Evolutionary conservation across 2,888 invertebrate species (phyloP).

Genomic region (Zaprionus lineosus): DNA sequence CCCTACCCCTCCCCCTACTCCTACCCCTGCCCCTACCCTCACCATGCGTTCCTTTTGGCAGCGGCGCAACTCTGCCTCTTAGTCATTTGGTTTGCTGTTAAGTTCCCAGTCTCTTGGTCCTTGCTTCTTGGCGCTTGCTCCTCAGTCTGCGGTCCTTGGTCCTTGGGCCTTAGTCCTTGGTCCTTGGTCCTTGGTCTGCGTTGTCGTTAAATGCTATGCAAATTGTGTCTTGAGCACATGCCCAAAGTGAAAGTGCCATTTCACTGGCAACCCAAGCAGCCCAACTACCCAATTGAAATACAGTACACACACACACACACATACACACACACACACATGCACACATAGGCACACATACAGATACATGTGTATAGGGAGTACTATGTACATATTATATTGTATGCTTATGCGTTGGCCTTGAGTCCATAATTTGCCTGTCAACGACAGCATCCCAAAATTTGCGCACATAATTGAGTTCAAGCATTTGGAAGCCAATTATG

Average conservation of each 20-base stretch:
- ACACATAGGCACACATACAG: background rate
- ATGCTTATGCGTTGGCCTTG: slow-evolving; percentile 55
- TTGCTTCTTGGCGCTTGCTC: background rate
- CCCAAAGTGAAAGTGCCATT: slow-evolving; percentile 69
- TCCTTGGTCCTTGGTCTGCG: slow-evolving; percentile 6
- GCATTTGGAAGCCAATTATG: slow-evolving; percentile 78
- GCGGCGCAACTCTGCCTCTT: background rate
- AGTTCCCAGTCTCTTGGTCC: background rate
- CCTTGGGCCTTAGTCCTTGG: background rate
- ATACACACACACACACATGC: background rate
- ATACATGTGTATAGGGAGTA: background rate
- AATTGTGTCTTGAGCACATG: slow-evolving; percentile 64
- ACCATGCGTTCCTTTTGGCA: background rate
- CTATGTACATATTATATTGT: slow-evolving; percentile 13
- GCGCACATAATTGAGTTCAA: slow-evolving; percentile 76
- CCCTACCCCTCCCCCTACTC: too few relatives aligned
- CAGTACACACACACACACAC: slow-evolving; percentile 1
- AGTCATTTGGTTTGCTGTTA: background rate
- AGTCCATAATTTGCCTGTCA: slow-evolving; percentile 78
- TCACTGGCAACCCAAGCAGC: slow-evolving; percentile 31
- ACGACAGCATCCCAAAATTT: slow-evolving; percentile 62
- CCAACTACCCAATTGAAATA: slow-evolving; percentile 8
- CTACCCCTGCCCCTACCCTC: background rate
- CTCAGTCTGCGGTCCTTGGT: too few relatives aligned
- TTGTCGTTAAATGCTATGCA: slow-evolving; percentile 58